Evolutionary conservation across 2,797 vertebrate genomes (phyloP), one percentile per base, ranked within the genome.

Genomic region (Pseudopleuronectes americanus): DNA sequence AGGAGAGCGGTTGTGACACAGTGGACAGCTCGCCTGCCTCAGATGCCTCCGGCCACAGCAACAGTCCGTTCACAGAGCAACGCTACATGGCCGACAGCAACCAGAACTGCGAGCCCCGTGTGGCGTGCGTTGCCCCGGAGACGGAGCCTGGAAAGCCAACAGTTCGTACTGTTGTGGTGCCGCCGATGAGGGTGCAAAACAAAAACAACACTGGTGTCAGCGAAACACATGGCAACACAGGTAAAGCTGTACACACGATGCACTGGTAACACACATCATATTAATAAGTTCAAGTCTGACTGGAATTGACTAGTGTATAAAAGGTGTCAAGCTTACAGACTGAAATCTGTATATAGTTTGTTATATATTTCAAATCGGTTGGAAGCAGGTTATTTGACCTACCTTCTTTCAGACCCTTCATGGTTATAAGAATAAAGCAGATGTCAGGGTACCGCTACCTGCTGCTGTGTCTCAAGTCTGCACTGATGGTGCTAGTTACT

Each of bases 1-100:
- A 95, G 71, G 97, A 99, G 84, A 98, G 97, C 17, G 95, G 96
- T n/a, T 98, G 97, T 82, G 97, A 98, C 83, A 96, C 96, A 0
- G 97, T 98, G 86, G 96, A 97, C 66, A 95, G 96, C 83, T 97
- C 96, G 16, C 96, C 97, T 52, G 85, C 95, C 21, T 98, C 97
- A 0, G 95, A 97, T 55, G 95, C 96, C 68, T 97, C 97, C 0
- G 95, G 95, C 63, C 96, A 93, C 0, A 87, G 76, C 68, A 95
- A 93, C 85, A 97, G 96, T 89, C 96, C 96, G 0, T 98, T 98
- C 90, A 82, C 93, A 69, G 95, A 95, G 83, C 92, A 89, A n/a
- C 92, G 89, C 71, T 98, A 96, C 91, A 94, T 96, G 22, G 86
- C 93, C 33, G 94, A 93, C 51, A 71, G 92, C 74, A 97, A 94